Percentiles rank a stretch among this genome's conserved stretches.
These are phyloP conservation scores for Nilaparvata lugens DNA, from an alignment of 1,140 invertebrate species.

Conservation along the genomic window DNA sequence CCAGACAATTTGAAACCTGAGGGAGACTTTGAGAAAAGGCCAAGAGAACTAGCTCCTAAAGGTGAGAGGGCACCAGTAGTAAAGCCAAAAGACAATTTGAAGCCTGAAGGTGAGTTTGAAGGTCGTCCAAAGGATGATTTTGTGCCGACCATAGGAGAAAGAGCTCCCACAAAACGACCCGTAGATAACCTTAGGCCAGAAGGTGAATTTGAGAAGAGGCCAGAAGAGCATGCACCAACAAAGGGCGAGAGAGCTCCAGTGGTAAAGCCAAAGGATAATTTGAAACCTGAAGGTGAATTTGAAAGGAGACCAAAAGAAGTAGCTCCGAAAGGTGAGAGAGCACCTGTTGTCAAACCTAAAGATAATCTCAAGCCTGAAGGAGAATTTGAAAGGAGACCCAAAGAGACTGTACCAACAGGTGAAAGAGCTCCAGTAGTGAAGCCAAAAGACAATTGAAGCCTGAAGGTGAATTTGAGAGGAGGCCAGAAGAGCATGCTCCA, in stretches of 20 bases:
- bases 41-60: conserved; percentile 31
- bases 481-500: too few species aligned
- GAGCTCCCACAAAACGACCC: conserved; percentile 36
- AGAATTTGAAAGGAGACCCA: conserved; percentile 33
- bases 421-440: too few species aligned
- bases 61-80: conserved; percentile 30
- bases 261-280: conserved; percentile 39
- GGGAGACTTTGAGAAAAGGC: conserved; percentile 40
- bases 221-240: conserved; percentile 33
- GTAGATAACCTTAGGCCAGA: conserved; percentile 45
- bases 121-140: conserved; percentile 37
- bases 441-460: too few species aligned
- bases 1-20: conserved; percentile 49
- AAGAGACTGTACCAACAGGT: too few species aligned
- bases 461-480: too few species aligned
- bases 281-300: conserved; percentile 42
- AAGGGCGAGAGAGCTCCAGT: conserved; percentile 19
- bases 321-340: conserved; percentile 38
- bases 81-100: conserved; percentile 44
- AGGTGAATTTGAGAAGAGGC: conserved; percentile 43
- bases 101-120: conserved; percentile 51
- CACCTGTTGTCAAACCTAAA: conserved; percentile 35
- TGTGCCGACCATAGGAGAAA: conserved; percentile 36
- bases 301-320: conserved; percentile 40
- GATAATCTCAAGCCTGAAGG: conserved; percentile 50